Base-by-base conservation (phyloP, 2,113 vertebrate genomes). In the Capreolus pygargus region DNA sequence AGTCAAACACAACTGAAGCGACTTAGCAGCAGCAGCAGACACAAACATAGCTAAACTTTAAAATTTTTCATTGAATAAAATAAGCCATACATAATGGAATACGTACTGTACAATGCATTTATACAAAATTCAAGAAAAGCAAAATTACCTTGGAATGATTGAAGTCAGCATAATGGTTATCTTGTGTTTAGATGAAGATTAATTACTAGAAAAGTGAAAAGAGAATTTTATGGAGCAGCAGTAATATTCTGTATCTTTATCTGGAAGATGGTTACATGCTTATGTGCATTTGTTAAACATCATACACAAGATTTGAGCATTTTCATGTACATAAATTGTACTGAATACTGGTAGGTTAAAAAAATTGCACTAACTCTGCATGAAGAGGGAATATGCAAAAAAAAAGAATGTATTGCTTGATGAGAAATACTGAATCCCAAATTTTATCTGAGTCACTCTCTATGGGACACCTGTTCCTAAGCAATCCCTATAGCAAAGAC, bases 401-500 rank as follows among this genome's bases (percentile, higher is more conserved):
- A 25, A 45, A 83, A 92, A 25, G 33, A n/a, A 78, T 43, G 47
- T 92, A 76, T 14, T 47, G 4, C 6, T 76, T 28, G 54, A 50
- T 86, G 85, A 70, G 50, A 28, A 93, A 45, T 52, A 67, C 39
- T 83, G 7, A 92, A 96, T 82, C 60, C 11, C 3, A 60, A 86
- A 67, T 89, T 96, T 97, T 58, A 94, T 92, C 54, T 83, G 67
- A 93, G 54, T 74, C 33, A 15, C 90, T 88, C 17, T 50, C 14
- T 81, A 1, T 70, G 43, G 70, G 74, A 25, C 28, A 90, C 57
- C 60, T 96, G 30, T 95, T 98, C 95, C 90, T 94, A 45, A 89
- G 83, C 89, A 36, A 67, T 86, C 8, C 21, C 45, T 45, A 67
- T 25, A 93, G 67, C 17, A 96, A 43, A 81, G 45, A 96, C 9